phyloP scores from a whole-genome alignment of 2,113 vertebrate genomes.

The Eurystomus gularis region DNA sequence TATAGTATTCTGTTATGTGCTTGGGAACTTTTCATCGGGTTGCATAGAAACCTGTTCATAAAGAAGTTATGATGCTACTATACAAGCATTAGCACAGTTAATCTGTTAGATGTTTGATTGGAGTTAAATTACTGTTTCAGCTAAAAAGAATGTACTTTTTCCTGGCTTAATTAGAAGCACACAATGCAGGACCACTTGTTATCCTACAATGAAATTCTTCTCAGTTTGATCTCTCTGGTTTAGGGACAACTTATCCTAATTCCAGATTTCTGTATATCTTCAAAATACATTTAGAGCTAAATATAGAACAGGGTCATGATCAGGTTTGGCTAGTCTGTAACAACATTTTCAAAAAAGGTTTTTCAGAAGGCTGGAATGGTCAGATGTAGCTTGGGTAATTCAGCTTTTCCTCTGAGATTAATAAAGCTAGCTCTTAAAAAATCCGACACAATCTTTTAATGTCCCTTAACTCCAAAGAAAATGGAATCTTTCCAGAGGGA shows the following conservation, averaged over 20 bases:
- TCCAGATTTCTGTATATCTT: constrained; percentile 3
- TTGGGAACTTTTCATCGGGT: neutral
- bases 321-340: neutral
- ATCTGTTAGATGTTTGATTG: neutral
- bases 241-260: neutral
- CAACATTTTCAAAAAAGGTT: neutral
- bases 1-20: neutral
- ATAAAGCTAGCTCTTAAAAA: constrained; percentile 35
- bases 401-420: constrained; percentile 61
- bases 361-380: constrained; percentile 22
- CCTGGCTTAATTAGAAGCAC: neutral
- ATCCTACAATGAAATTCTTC: neutral
- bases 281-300: constrained; percentile 3
- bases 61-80: neutral
- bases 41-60: neutral
- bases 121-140: neutral
- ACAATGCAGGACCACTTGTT: neutral
- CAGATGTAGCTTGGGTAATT: constrained; percentile 60
- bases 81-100: neutral
- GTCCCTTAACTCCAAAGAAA: constrained; percentile 69
- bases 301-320: neutral
- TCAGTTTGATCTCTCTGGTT: neutral
- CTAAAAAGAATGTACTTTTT: neutral
- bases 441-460: constrained; percentile 61
- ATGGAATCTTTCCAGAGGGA: constrained; percentile 62